Percentiles rank a stretch among this genome's conserved stretches.
These are phyloP conservation scores for Sycobia sp. DNA, from an alignment of 1,140 invertebrate genomes.

Conservation along the genomic window DNA sequence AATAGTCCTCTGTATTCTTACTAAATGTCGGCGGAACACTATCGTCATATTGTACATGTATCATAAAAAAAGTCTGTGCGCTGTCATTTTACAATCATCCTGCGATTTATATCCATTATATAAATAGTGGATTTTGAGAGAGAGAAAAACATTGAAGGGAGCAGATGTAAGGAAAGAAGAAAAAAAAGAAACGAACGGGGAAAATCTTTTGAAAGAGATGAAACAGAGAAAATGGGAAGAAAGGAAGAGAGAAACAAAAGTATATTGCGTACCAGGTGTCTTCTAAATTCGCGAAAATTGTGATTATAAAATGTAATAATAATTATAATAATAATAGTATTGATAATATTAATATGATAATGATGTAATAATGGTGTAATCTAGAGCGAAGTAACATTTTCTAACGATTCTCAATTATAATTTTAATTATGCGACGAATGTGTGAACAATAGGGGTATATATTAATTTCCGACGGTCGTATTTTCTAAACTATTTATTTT, in stretches of 20 bases:
- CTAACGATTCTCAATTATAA: neutral
- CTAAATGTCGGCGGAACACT: too few species aligned
- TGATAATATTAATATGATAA: too few species aligned
- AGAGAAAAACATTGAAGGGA: too few species aligned
- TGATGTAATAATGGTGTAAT: conserved; percentile 7
- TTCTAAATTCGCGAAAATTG: conserved; percentile 46
- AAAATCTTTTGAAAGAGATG: neutral
- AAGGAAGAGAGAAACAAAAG: conserved; percentile 28
- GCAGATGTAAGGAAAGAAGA: too few species aligned
- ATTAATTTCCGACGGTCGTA: too few species aligned
- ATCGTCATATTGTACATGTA: conserved; percentile 56
- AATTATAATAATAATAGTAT: conserved; percentile 22
- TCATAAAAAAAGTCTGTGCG: conserved; percentile 42
- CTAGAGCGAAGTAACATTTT: conserved; percentile 17
- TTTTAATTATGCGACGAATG: conserved; percentile 6
- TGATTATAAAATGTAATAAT: conserved; percentile 33
- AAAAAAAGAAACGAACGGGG: conserved; percentile 11
- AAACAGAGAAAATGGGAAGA: neutral
- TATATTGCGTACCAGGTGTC: conserved; percentile 42
- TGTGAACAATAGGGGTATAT: too few species aligned
- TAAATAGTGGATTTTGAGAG: too few species aligned
- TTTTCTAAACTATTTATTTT: too few species aligned
- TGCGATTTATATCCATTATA: conserved; percentile 47
- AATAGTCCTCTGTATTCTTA: too few species aligned
- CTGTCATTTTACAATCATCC: conserved; percentile 49